These are phyloP conservation scores for Montipora efflorescens DNA, from an alignment of 64 coral and sea anemone species.

Conservation along the genomic window DNA sequence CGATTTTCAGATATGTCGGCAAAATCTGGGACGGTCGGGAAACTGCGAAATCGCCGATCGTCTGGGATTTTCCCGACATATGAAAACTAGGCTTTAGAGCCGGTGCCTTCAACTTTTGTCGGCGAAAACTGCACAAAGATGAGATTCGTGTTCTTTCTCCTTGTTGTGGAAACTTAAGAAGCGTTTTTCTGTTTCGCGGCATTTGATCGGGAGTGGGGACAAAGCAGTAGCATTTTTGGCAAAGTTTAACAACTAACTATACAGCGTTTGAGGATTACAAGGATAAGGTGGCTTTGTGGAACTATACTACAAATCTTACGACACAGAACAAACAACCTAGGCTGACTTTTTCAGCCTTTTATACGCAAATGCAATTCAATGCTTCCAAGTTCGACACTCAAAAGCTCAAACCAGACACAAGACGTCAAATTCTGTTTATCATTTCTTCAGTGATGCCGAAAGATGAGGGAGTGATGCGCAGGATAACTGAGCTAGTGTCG, in stretches of 20 bases:
- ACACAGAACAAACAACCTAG: constrained; percentile 37
- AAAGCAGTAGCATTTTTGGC: constrained; percentile 66
- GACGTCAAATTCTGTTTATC: constrained; percentile 75
- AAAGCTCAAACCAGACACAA: constrained; percentile 72
- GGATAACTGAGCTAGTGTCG: constrained; percentile 30
- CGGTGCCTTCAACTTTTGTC: neutral
- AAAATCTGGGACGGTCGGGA: no score
- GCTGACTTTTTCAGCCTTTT: constrained; percentile 27
- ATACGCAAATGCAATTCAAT: constrained; percentile 29
- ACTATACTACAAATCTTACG: constrained; percentile 73
- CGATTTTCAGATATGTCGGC: no score
- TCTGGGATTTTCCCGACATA: no score
- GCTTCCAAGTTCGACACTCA: constrained; percentile 65
- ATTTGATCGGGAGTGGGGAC: constrained; percentile 21
- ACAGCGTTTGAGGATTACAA: constrained; percentile 15
- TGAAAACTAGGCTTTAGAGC: neutral
- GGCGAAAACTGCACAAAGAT: neutral
- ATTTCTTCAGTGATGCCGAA: constrained; percentile 37
- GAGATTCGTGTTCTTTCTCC: neutral
- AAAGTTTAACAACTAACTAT: constrained; percentile 45
- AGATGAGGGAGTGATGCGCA: constrained; percentile 4
- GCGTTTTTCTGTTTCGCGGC: neutral
- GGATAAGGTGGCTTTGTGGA: constrained; percentile 47
- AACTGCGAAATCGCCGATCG: no score
- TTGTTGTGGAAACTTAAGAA: neutral